Base-by-base conservation (phyloP, 2,113 vertebrate species). In the Butastur rufipennis region DNA sequence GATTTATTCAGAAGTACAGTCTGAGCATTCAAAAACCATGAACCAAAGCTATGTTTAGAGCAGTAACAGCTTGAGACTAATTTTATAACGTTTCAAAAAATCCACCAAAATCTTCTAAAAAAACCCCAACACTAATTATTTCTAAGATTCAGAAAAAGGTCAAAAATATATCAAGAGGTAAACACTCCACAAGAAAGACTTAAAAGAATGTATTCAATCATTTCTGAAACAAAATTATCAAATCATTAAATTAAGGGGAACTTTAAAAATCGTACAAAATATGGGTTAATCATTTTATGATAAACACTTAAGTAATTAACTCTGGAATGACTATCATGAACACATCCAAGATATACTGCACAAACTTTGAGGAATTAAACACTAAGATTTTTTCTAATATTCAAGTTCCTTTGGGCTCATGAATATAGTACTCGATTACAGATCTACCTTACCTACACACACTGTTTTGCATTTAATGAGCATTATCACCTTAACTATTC, bases 381-480 rank as follows among this genome's bases (percentile, higher is more conserved):
- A 17, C 4, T 40, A 11, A 5, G 3, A 2, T 2, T 1, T 1
- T 80, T 71, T 72, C 16, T 38, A 53, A n/a, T 23, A 77, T 31
- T 70, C 32, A 65, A n/a, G 23, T 15, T 65, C 20, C 23, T 72
- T 86, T 72, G 32, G 26, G 16, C 7, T 92, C 32, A 32, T 29
- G 2, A 67, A 78, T 36, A 61, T 11, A 82, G 59, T 38, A n/a
- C 12, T 40, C 36, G 18, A 63, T 50, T 87, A 58, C 16, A 63
- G 26, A 73, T 38, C 19, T 38, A 87, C 34, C 18, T 63, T 42
- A 47, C 13, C 13, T 36, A n/a, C 25, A 18, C 36, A 67, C 0
- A 0, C 8, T 45, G 21, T 47, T 82, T 47, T 53, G n/a, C 21
- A 45, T 63, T 90, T 73, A 72, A 82, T 0, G 0, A 36, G 11